Percentiles rank a stretch among this genome's conserved stretches.
Conservation (phyloP, 2,888 invertebrate genomes). For the Brachyptera putata region DNA sequence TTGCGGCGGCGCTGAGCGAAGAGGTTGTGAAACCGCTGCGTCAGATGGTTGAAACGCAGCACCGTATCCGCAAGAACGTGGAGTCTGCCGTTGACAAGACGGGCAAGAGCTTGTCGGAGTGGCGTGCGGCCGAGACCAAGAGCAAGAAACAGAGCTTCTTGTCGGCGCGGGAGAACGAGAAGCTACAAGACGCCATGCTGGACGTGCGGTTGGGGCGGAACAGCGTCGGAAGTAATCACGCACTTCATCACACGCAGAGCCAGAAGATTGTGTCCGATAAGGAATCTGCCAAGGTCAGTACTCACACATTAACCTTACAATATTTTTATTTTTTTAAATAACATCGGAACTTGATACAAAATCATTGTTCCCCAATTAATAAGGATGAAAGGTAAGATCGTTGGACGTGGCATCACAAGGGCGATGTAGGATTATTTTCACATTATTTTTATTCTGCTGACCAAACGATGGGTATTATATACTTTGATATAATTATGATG, state of each 20-base stretch:
- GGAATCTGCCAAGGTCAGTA: constrained; percentile 54
- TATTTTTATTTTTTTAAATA: neutral
- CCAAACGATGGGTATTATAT: too few relatives aligned
- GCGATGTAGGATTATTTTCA: too few relatives aligned
- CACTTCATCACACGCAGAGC: constrained; percentile 35
- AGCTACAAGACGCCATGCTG: constrained; percentile 73
- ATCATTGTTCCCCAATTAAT: neutral
- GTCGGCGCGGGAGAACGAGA: constrained; percentile 86
- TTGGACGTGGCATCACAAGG: too few relatives aligned
- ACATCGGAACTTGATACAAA: neutral
- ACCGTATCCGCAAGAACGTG: constrained; percentile 54
- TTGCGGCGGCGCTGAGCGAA: constrained; percentile 74
- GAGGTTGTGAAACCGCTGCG: constrained; percentile 88
- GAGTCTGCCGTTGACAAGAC: constrained; percentile 75
- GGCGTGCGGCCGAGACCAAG: constrained; percentile 81
- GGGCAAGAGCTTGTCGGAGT: constrained; percentile 73
- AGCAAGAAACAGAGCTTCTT: constrained; percentile 84
- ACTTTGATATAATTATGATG: too few relatives aligned
- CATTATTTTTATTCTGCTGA: too few relatives aligned
- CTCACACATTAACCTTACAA: too few relatives aligned
- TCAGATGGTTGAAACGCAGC: constrained; percentile 53
- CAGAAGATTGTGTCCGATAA: constrained; percentile 50
- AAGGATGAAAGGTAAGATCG: too few relatives aligned
- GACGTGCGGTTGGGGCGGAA: constrained; percentile 50
- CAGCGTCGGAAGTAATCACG: constrained; percentile 37